A percentile compares a stretch with the other conserved stretches of the same genome.
These are phyloP conservation scores for Cinclus mexicanus DNA, from an alignment of 2,113 vertebrate species.

Conservation along the genomic window DNA sequence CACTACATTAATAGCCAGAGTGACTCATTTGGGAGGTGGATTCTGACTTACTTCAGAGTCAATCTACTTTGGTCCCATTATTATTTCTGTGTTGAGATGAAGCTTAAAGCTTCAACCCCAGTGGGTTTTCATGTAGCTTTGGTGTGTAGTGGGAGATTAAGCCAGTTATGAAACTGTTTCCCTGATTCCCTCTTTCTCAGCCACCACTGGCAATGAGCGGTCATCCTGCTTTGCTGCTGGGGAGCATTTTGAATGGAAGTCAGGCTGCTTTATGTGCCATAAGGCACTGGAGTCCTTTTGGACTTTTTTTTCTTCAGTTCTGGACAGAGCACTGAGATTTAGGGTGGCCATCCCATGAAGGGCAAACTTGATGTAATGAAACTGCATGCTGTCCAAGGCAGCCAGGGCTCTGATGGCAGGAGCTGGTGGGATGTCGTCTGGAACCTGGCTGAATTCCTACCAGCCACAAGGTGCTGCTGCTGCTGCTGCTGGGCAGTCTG, in stretches of 20 bases:
- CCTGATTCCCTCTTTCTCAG: background rate
- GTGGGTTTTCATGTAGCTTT: background rate
- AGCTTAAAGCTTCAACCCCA: background rate
- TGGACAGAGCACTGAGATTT: background rate
- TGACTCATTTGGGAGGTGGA: background rate
- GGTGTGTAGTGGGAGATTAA: background rate
- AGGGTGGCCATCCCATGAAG: background rate
- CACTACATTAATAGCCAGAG: background rate
- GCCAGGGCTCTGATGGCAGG: rapidly evolving
- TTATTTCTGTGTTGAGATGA: background rate
- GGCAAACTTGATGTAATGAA: background rate
- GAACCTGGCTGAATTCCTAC: background rate
- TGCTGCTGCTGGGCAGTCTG: background rate
- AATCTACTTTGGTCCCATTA: background rate
- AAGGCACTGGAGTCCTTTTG: background rate
- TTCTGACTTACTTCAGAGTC: background rate
- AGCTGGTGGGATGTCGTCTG: background rate
- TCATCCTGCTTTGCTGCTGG: background rate
- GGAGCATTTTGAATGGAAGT: background rate
- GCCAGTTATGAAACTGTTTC: background rate
- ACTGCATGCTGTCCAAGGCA: rapidly evolving
- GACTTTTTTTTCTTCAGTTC: background rate
- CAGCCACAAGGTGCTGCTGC: background rate
- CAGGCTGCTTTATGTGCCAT: background rate
- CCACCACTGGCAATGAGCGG: rapidly evolving